Evolutionary conservation across 2,797 vertebrate species (phyloP), one percentile per base, ranked within the genome.

Genomic region (Anisognathus igniventris): DNA sequence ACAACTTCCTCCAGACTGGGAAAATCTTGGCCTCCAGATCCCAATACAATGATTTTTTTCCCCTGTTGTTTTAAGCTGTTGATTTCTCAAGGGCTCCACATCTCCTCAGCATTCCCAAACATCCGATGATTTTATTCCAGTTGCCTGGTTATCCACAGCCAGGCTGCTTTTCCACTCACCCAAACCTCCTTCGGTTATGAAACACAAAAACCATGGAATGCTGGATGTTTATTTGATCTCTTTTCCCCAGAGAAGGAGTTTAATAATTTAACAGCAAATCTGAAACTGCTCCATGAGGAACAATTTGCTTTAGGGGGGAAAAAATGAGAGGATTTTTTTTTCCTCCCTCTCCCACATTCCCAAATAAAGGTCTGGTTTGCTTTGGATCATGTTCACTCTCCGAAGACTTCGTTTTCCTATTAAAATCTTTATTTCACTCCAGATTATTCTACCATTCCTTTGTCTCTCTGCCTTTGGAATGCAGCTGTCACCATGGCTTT

Each of bases 321-420:
- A 67, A 86, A 90, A 65, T 31, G 21, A 45, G 91, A 80, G 40
- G 33, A 50, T 76, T 86, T 84, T 83, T 94, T 65, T 4, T 3
- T 7, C 18, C 42, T 76, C 70, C 71, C 35, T 75, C 78, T 92
- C 88, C 96, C 95, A 94, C 93, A 96, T 89, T 90, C 92, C 68
- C 53, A 7, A 57, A 91, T 86, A 40, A 58, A 76, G 37, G 47
- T 86, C 93, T 42, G 78, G 57, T 96, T 94, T 96, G 93, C 87
- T 65, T 42, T 54, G 66, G 90, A 96, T 97, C 93, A 53, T 70
- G 51, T 96, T 96, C 94, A 72, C 89, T 90, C 94, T 96, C 71
- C 6, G 24, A 96, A 97, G 96, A 95, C 50, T 97, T 97, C 97
- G 95, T 97, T 98, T 98, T 97, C 96, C 97, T 94, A 97, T 98